Evolutionary conservation across 35 echinoderm and acorn worm genomes (phyloP).

Genomic region (Ophiothrix spiculata): DNA sequence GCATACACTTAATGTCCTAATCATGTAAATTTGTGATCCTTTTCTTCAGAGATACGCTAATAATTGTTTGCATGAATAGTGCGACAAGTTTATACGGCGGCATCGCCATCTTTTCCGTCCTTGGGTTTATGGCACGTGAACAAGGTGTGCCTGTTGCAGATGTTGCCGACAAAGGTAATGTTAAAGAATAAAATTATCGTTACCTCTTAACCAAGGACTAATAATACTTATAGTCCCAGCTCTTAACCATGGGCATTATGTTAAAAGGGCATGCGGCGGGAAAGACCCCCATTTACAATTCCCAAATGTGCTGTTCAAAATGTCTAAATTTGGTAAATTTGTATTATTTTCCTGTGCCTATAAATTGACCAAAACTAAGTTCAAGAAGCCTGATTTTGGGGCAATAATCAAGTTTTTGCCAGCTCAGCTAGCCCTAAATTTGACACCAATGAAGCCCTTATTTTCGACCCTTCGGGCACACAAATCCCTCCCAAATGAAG

Average conservation of each 20-base stretch:
- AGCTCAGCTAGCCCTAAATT: neutral
- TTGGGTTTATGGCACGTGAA: slow-evolving; percentile 84
- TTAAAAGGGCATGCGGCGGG: too few relatives aligned
- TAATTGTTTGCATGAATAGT: slow-evolving; percentile 73
- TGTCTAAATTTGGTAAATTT: too few relatives aligned
- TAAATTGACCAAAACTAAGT: too few relatives aligned
- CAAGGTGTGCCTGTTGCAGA: slow-evolving; percentile 58
- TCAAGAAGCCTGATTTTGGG: too few relatives aligned
- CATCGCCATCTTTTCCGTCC: slow-evolving; percentile 78
- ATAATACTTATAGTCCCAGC: too few relatives aligned
- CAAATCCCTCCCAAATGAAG: neutral
- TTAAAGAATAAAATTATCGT: neutral
- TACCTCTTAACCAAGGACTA: neutral
- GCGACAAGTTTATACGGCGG: slow-evolving; percentile 86
- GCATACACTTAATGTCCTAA: too few relatives aligned
- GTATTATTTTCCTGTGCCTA: too few relatives aligned
- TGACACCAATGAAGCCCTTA: neutral
- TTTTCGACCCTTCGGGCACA: neutral
- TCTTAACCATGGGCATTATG: too few relatives aligned
- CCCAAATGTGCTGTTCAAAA: too few relatives aligned
- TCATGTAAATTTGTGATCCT: neutral
- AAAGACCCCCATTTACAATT: too few relatives aligned
- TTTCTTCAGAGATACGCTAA: slow-evolving; percentile 72
- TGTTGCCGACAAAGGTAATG: slow-evolving; percentile 80
- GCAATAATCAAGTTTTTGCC: too few relatives aligned